These are phyloP conservation scores for Scopus umbretta DNA, from an alignment of 2,113 vertebrate species.

Conservation along the genomic window DNA sequence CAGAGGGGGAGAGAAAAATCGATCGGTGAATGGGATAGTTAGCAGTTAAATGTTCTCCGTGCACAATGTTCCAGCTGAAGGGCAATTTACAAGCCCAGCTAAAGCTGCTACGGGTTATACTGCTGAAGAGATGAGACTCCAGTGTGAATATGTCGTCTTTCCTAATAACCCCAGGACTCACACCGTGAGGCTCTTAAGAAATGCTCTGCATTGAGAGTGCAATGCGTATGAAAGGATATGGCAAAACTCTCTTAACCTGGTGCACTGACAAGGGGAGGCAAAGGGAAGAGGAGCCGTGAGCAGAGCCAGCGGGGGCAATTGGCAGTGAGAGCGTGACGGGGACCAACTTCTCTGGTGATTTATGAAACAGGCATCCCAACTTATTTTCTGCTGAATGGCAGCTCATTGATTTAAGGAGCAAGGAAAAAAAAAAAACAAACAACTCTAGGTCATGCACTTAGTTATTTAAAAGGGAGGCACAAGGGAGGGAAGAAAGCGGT, in stretches of 20 bases:
- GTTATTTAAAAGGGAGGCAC: neutral
- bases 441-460: neutral
- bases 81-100: conserved; percentile 12
- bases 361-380: neutral
- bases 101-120: neutral
- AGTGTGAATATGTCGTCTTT: neutral
- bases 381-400: neutral
- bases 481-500: neutral
- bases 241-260: conserved; percentile 29
- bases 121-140: neutral
- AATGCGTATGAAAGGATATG: conserved; percentile 46
- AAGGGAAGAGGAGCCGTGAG: neutral
- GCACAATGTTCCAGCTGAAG: conserved; percentile 11
- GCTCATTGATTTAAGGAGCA: neutral
- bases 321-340: neutral
- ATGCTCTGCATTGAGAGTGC: conserved; percentile 47
- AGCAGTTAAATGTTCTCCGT: conserved; percentile 37
- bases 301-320: neutral
- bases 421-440: neutral
- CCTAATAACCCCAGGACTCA: neutral
- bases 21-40: neutral
- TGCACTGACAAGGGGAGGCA: neutral
- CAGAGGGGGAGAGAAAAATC: conserved; percentile 33
- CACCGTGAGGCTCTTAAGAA: conserved; percentile 41
- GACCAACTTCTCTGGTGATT: conserved; percentile 50